Conservation (phyloP, 2,113 vertebrate genomes). For the Poicephalus meyeri region DNA sequence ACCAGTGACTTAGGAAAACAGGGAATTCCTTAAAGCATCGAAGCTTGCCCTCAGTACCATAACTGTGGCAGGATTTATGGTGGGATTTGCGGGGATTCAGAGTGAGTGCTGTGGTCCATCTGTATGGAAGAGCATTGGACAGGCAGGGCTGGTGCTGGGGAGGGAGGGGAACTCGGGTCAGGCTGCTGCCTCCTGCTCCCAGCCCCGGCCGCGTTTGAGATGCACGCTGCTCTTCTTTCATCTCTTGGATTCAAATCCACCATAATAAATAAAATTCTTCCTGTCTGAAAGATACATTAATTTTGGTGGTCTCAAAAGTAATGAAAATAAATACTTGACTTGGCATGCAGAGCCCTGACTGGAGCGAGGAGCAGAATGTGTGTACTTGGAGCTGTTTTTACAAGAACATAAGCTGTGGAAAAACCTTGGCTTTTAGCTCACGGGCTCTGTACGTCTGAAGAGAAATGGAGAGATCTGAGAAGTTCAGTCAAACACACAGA, state of each 20-base stretch:
- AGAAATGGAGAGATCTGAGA: slow-evolving; percentile 15
- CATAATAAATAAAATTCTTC: slow-evolving; percentile 78
- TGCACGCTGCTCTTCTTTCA: slow-evolving; percentile 65
- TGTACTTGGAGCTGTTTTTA: slow-evolving; percentile 73
- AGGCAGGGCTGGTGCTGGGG: background rate
- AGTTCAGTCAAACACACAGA: slow-evolving; percentile 40
- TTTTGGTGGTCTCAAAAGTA: slow-evolving; percentile 76
- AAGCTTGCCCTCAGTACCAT: background rate
- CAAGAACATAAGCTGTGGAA: slow-evolving; percentile 71
- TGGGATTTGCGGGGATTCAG: background rate
- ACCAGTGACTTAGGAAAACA: accelerated
- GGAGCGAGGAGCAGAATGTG: slow-evolving; percentile 68
- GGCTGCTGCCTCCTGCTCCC: background rate
- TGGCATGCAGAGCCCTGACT: slow-evolving; percentile 54
- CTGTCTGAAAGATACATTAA: slow-evolving; percentile 78
- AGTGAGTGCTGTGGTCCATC: background rate
- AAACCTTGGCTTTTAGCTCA: slow-evolving; percentile 55
- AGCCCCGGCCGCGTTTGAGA: background rate
- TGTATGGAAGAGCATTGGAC: background rate
- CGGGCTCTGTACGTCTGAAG: background rate
- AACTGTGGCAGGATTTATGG: background rate
- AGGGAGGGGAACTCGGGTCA: slow-evolving; percentile 11
- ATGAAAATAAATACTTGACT: slow-evolving; percentile 75
- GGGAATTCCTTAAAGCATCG: background rate
- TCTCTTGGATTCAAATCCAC: slow-evolving; percentile 70